A percentile compares a stretch with the other conserved stretches of the same genome.
Evolutionary conservation across 2,113 vertebrate genomes (phyloP).

Genomic region (Chloebia gouldiae): DNA sequence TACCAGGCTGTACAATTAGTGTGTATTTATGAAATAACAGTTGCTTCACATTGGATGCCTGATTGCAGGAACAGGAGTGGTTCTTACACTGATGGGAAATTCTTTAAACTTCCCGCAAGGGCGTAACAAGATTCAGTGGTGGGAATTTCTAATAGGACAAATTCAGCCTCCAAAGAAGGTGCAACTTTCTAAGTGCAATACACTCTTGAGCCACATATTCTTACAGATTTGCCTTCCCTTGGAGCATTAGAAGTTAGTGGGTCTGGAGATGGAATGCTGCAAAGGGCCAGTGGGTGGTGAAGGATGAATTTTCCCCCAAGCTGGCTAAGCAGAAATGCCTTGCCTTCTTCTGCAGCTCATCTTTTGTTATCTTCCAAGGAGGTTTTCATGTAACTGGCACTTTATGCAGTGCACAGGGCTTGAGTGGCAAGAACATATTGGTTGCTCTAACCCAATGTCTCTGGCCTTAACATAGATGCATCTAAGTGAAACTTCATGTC

Average conservation of each 20-base stretch:
- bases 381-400: not conserved
- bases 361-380: not conserved
- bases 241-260: not conserved
- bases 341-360: not conserved
- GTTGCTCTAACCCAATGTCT: not conserved
- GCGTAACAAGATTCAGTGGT: not conserved
- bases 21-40: not conserved
- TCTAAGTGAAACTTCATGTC: not conserved
- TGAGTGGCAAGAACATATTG: not conserved
- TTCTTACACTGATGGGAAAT: not conserved
- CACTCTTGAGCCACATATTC: accelerated
- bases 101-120: not conserved
- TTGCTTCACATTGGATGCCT: not conserved
- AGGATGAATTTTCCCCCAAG: not conserved
- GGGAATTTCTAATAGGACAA: not conserved
- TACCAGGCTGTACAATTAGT: not conserved
- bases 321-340: not conserved
- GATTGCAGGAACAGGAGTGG: not conserved
- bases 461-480: not conserved
- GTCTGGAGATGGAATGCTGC: not conserved
- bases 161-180: not conserved
- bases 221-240: not conserved
- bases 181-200: not conserved
- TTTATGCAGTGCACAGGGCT: not conserved
- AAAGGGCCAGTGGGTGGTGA: not conserved